A percentile compares a stretch with the other conserved stretches of the same genome.
Evolutionary conservation across 2,113 vertebrate species (phyloP).

Genomic region (Poeciliopsis prolifica): DNA sequence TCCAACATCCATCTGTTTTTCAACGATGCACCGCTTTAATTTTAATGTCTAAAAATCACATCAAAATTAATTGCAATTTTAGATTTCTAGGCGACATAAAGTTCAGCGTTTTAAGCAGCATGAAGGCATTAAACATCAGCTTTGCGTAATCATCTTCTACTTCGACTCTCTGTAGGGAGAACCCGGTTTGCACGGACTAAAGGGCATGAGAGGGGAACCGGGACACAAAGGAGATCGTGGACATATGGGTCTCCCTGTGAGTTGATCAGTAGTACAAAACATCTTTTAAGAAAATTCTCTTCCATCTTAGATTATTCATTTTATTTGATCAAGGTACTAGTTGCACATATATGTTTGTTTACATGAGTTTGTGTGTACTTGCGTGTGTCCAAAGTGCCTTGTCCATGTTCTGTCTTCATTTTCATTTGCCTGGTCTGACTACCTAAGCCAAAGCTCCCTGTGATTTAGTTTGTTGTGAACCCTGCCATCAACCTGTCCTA

Average conservation of each 20-base stretch:
- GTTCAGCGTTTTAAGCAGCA: background rate
- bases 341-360: constrained; percentile 1
- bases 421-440: constrained; percentile 60
- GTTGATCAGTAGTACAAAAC: constrained; percentile 80
- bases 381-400: constrained; percentile 23
- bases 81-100: background rate
- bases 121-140: background rate
- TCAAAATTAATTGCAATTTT: background rate
- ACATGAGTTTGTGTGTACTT: constrained; percentile 1
- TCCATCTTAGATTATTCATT: constrained; percentile 8
- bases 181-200: constrained; percentile 94
- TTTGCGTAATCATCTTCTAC: background rate
- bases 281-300: background rate
- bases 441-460: constrained; percentile 39
- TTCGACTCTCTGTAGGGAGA: constrained; percentile 87
- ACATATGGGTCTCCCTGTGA: constrained; percentile 98
- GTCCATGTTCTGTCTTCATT: constrained; percentile 52
- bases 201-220: constrained; percentile 94
- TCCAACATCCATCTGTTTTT: too few species aligned
- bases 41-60: too few species aligned
- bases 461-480: constrained; percentile 67
- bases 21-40: too few species aligned
- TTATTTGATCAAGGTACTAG: background rate
- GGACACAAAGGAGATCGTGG: constrained; percentile 99
- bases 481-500: constrained; percentile 72